These are phyloP conservation scores for Aleiodes alternator DNA, from an alignment of 2,888 invertebrate genomes.

Conservation along the genomic window DNA sequence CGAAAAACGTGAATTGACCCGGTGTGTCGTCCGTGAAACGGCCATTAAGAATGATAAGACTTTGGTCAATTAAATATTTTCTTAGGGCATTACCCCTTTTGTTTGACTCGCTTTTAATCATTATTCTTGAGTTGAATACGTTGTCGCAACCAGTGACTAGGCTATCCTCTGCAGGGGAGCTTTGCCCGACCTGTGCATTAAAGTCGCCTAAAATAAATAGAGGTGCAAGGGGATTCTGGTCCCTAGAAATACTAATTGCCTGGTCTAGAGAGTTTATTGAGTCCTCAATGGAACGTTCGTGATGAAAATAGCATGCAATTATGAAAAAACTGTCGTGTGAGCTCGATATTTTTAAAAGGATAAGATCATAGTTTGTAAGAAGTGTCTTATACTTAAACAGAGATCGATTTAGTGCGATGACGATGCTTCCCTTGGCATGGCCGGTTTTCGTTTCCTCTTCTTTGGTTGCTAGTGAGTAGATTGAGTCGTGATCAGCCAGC, in stretches of 20 bases:
- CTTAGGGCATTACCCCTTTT: neutral
- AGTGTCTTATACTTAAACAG: neutral
- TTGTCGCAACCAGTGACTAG: neutral
- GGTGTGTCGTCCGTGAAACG: neutral
- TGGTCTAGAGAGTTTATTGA: neutral
- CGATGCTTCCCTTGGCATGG: slow-evolving; percentile 1
- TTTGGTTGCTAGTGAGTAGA: slow-evolving; percentile 1
- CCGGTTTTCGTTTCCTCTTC: neutral
- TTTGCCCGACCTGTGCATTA: neutral
- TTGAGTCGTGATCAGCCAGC: neutral
- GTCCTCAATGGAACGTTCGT: neutral
- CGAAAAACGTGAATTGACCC: neutral
- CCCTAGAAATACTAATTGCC: neutral
- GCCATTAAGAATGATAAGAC: slow-evolving; percentile 3
- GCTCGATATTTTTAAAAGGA: neutral
- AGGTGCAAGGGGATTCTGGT: neutral
- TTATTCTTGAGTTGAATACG: neutral
- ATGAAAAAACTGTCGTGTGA: neutral
- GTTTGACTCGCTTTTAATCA: neutral
- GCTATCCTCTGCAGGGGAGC: neutral
- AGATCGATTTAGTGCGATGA: neutral
- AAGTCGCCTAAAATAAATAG: neutral
- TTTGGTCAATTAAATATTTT: neutral
- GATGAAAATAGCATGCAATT: slow-evolving; percentile 5
- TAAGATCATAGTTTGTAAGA: neutral